Base-by-base conservation (phyloP, 1,140 invertebrate genomes). In the Pogonus chalceus region DNA sequence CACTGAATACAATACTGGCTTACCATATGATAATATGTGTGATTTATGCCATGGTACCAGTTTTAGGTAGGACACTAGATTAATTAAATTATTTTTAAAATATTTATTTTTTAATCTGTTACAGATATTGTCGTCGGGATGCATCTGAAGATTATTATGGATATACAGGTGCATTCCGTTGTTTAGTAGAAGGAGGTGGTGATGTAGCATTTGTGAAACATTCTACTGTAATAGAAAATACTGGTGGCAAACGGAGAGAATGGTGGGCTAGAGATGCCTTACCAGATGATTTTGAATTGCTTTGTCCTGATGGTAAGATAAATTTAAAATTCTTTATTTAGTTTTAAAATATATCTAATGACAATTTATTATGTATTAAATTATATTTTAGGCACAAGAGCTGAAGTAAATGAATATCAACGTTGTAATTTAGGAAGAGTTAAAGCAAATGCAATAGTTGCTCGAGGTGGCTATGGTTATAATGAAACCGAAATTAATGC, bases 191-290 rank as follows among this genome's bases (percentile, higher is more conserved):
- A 73, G 92, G 91, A 12, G 91, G 91, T 14, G 95, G 92, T 2
- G 82, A 98, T 69, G 91, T 97, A 14, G 93, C 95, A 0, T 98
- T 97, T 71, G 87, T 95, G 1, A 90, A 93, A 57, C 89, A 92
- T 68, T 90, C 90, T 0, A 93, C 93, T 0, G 89, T 96, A 0
- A 79, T 81, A 20, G 92, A 96, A 68, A 96, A 91, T 64, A 89
- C 90, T 0, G 91, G 90, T 59, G 92, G 93, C 0, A 85, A 93
- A 55, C 82, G 93, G 31, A 78, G 79, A 54, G 90, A 93, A 65
- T 90, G 82, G 75, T 98, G 95, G 95, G 90, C 94, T 0, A 72
- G 96, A 18, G 95, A 96, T 65, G 81, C 92, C 18, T 78, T 97
- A 20, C 83, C 82, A 1, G 88, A 92, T 62, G 95, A 98, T 67